These are phyloP conservation scores for Vicugna pacos DNA, from an alignment of 2,113 vertebrate genomes.

Conservation along the genomic window DNA sequence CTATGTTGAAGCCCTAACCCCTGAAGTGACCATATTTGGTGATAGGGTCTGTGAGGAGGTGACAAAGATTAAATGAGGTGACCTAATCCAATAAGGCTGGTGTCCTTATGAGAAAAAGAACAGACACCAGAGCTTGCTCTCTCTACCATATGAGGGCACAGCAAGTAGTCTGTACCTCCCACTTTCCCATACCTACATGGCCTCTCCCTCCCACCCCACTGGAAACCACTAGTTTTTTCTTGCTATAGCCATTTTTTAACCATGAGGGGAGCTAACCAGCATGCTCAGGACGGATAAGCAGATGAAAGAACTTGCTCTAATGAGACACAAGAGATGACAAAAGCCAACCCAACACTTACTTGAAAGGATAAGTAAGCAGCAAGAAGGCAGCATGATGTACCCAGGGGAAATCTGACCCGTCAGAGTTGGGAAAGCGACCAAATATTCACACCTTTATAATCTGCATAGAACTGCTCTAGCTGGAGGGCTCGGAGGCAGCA, in stretches of 20 bases:
- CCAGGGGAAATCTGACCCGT: background rate
- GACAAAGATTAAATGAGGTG: background rate
- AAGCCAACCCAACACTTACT: background rate
- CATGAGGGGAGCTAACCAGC: too few species aligned
- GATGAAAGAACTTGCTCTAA: background rate
- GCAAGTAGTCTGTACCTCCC: background rate
- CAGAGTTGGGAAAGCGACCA: background rate
- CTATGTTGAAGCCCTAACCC: background rate
- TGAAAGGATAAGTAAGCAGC: background rate
- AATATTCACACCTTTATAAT: background rate
- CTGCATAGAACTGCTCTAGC: background rate
- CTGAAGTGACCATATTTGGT: background rate
- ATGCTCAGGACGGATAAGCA: too few species aligned
- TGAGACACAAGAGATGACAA: background rate
- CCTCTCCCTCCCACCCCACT: too few species aligned
- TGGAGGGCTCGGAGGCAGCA: background rate
- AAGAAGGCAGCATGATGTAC: background rate
- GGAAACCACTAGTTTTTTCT: too few species aligned
- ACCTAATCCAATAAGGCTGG: background rate
- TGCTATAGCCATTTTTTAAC: too few species aligned
- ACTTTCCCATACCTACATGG: too few species aligned
- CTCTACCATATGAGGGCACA: background rate
- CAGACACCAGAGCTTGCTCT: background rate
- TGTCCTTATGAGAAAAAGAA: background rate
- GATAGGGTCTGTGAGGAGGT: background rate